A percentile compares a stretch with the other conserved stretches of the same genome.
phyloP scores from a whole-genome alignment of 2,113 vertebrate species.

The Ia io region DNA sequence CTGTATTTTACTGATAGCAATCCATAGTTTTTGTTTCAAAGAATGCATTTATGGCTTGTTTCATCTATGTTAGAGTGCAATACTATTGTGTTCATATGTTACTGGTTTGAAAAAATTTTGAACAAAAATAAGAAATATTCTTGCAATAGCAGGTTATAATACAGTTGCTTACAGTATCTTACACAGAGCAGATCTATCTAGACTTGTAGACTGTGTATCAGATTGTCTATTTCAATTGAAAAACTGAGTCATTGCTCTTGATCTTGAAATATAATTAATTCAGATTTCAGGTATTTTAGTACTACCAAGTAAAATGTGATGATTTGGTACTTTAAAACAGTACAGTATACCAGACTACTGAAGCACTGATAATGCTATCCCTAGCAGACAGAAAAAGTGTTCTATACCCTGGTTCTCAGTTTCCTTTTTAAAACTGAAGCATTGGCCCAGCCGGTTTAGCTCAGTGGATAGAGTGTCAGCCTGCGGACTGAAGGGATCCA shows the following conservation, averaged over 20 bases:
- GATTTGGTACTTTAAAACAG: constrained; percentile 15
- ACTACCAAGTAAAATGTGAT: constrained; percentile 1
- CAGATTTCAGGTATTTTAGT: background rate
- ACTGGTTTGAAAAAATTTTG: background rate
- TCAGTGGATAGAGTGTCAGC: no score
- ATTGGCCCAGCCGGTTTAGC: background rate
- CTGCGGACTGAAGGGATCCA: no score
- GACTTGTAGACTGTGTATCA: background rate
- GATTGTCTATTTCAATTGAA: background rate
- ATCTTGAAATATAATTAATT: constrained; percentile 1
- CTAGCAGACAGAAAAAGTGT: constrained; percentile 5
- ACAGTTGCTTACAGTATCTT: background rate
- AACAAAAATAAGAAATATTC: background rate
- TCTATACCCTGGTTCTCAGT: background rate
- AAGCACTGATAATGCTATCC: background rate
- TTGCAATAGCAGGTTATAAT: background rate
- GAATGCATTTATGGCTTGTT: background rate
- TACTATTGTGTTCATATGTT: background rate
- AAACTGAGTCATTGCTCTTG: constrained; percentile 15
- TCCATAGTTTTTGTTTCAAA: background rate
- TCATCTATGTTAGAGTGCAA: background rate
- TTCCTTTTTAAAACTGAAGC: background rate
- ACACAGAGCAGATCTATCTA: background rate
- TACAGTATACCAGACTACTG: background rate
- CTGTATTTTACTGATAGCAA: background rate